Conservation (phyloP, 1,140 invertebrate genomes). For the Planococcus citri region DNA sequence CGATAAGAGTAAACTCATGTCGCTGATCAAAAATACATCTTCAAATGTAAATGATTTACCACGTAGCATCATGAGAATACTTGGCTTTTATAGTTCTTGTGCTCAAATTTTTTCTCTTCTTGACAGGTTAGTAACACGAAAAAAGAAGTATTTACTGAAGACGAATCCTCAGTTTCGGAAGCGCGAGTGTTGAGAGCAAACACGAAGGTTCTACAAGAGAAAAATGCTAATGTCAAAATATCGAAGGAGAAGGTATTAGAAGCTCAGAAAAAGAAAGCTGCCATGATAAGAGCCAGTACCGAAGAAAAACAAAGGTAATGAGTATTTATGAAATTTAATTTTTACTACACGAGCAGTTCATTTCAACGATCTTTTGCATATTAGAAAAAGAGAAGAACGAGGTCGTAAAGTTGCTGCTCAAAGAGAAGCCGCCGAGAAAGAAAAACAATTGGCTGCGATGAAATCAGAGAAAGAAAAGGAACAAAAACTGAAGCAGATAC, state of each 20-base stretch:
- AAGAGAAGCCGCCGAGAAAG: constrained; percentile 9
- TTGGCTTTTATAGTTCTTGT: no score
- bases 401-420: background rate
- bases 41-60: no score
- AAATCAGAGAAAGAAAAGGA: constrained; percentile 8
- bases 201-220: background rate
- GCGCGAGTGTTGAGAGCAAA: background rate
- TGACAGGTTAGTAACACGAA: background rate
- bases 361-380: background rate
- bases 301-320: background rate
- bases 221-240: background rate
- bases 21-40: background rate
- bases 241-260: background rate
- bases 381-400: constrained; percentile 8
- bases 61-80: no score
- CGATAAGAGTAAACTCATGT: background rate
- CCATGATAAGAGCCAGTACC: background rate
- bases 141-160: background rate
- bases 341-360: background rate
- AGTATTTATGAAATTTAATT: background rate
- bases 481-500: background rate
- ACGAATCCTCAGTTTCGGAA: background rate
- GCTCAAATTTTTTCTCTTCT: no score
- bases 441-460: background rate
- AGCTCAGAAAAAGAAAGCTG: background rate